Evolutionary conservation across 2,797 vertebrate genomes (phyloP), one percentile per base, ranked within the genome.

Genomic region (Vireo griseus): DNA sequence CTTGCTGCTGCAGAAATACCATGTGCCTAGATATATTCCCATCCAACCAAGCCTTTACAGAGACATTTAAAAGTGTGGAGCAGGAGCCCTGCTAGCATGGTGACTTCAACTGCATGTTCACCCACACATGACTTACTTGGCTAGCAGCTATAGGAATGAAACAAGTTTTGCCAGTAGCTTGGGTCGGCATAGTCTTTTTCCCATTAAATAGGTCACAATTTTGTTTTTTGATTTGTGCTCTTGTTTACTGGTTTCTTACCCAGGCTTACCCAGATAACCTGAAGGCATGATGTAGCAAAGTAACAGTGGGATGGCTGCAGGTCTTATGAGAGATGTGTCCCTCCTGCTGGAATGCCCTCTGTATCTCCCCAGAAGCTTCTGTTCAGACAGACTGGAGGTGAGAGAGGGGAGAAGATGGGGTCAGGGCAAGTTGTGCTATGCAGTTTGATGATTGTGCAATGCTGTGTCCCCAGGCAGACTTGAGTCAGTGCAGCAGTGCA

Each of bases 131-230:
- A 86, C 81, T 87, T 44, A 61, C 8, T 90, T 81, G 66, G 66
- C 82, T 81, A 86, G 79, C 73, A 95, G 58, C 58, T 90, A n/a
- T 7, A 74, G 76, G 59, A 84, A 63, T 72, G 62, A 83, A 95
- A 83, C 77, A 55, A 81, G 80, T 91, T 88, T 50, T 95, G 44
- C 77, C 59, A 33, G 80, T 59, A 76, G 16, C 48, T 76, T 86
- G 40, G 77, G 76, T 87, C 2, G 3, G 69, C 72, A 25, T 25
- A 84, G 77, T 66, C 51, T 55, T 95, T 89, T 68, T 31, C 31
- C 40, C n/a, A 77, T 75, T 88, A 96, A 88, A 88, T 65, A 92
- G 72, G 85, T 94, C 90, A 94, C 75, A 85, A 11, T 65, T 25
- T 29, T 80, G 15, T 58, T 92, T 92, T 94, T 90, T 81, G 28